Evolutionary conservation across 2,888 invertebrate species (phyloP), one percentile per base, ranked within the genome.

Genomic region (Dasypolia templi): DNA sequence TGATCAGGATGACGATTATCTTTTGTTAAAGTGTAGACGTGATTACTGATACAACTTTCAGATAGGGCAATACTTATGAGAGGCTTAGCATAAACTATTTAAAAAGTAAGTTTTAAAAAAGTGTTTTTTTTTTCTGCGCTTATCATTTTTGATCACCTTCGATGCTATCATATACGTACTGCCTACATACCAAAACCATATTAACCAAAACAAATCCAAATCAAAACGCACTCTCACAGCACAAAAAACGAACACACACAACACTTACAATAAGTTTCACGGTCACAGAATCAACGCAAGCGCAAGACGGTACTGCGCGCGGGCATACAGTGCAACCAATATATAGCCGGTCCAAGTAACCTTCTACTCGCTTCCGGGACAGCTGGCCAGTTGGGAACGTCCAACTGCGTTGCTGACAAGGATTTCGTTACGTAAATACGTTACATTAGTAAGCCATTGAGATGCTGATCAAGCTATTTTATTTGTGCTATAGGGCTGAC

Each of bases 311-410:
- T 85, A 94, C 93, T 95, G 95, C 92, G 95, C 95, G 92, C 83
- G 94, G 93, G 94, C 91, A 88, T 72, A 65, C 84, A 71, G 76
- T 73, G 77, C 88, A 75, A 79, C 83, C 88, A 88, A 90, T 95
- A 93, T 95, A 95, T 95, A 95, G 92, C 90, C 89, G 89, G 78
- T 77, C 83, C 85, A 79, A 83, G 86, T 90, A 95, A 95, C 95
- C 95, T 95, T 95, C 94, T 90, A 88, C 80, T 64, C 51, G 90
- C 94, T 95, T 95, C 95, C 95, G 94, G 95, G 93, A 94, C 91
- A 86, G 72, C 83, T 53, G 46, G 46, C 72, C 74, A 51, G 70
- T 59, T 85, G 82, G 80, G 83, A 79, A 77, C 75, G 84, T 77
- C 67, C 51, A 61, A 62, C 65, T 39, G n/a, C 64, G 59, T 44